These are phyloP conservation scores for Acrobasis suavella DNA, from an alignment of 2,888 invertebrate genomes.

Conservation along the genomic window DNA sequence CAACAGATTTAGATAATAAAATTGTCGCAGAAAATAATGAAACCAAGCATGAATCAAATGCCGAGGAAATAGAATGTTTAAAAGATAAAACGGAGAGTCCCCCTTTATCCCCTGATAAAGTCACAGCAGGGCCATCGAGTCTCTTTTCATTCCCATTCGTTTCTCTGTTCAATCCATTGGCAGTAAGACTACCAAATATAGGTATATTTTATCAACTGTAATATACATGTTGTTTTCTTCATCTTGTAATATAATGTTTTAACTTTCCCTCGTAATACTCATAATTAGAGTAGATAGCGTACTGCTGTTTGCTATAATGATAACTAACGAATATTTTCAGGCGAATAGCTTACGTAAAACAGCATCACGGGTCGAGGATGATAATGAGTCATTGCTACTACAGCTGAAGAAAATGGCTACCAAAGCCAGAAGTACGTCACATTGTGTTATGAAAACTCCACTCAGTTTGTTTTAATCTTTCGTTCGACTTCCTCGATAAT, in stretches of 20 bases:
- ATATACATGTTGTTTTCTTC: conserved; percentile 41
- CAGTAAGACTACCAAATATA: conserved; percentile 75
- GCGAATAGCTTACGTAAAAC: conserved; percentile 94
- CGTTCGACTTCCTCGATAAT: conserved; percentile 24
- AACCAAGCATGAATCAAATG: conserved; percentile 21
- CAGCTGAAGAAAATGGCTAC: conserved; percentile 98
- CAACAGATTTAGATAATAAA: conserved; percentile 42
- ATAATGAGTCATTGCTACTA: conserved; percentile 97
- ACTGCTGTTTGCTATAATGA: conserved; percentile 42
- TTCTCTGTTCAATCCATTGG: conserved; percentile 74
- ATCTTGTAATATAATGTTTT: conserved; percentile 39
- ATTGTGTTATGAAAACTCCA: conserved; percentile 64
- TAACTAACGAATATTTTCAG: conserved; percentile 84
- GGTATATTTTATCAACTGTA: conserved; percentile 61
- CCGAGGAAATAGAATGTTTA: conserved; percentile 24
- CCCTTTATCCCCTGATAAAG: conserved; percentile 68
- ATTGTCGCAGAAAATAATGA: conserved; percentile 30
- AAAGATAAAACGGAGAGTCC: conserved; percentile 75
- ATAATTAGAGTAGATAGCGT: conserved; percentile 10
- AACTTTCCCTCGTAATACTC: conserved; percentile 9
- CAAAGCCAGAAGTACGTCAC: conserved; percentile 89
- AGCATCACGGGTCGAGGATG: conserved; percentile 96
- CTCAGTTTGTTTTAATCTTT: conserved; percentile 56
- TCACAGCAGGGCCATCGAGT: conserved; percentile 45
- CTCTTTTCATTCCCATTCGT: conserved; percentile 65